Conservation (phyloP, 2,797 vertebrate genomes). For the Sebastes steindachneri region DNA sequence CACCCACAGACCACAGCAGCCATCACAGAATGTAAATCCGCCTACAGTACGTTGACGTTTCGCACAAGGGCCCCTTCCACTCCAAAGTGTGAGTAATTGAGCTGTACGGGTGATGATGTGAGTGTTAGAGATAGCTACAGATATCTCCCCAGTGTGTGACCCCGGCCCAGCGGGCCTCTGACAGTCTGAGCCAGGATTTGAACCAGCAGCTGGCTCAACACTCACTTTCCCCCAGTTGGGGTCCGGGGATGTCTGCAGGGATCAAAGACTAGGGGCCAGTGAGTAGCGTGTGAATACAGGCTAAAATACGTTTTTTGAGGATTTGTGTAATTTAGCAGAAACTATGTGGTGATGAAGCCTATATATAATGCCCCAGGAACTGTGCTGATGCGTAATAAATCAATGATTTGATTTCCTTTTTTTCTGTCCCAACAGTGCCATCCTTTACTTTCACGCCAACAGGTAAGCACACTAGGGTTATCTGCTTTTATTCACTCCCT, state of each 20-base stretch:
- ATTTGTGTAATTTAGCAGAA: not conserved
- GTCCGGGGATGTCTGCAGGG: constrained; percentile 21
- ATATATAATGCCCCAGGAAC: not conserved
- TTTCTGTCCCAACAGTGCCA: constrained; percentile 89
- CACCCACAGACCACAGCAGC: not conserved
- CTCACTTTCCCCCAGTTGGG: constrained; percentile 46
- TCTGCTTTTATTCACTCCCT: not conserved
- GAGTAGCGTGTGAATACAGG: constrained; percentile 43
- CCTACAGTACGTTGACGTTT: not conserved
- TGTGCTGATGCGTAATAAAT: not conserved
- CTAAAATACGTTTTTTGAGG: not conserved
- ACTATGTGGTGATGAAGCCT: not conserved
- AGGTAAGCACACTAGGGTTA: constrained; percentile 85
- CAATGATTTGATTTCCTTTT: constrained; percentile 2
- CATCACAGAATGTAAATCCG: constrained; percentile 13
- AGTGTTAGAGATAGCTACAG: constrained; percentile 39
- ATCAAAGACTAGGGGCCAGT: constrained; percentile 43
- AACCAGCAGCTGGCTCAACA: constrained; percentile 66
- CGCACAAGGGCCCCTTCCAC: constrained; percentile 4
- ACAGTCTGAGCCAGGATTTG: constrained; percentile 47
- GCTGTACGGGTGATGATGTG: constrained; percentile 53
- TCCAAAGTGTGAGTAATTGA: constrained; percentile 45
- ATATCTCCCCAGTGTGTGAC: constrained; percentile 49
- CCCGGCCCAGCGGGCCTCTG: constrained; percentile 54
- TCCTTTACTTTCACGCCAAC: constrained; percentile 99